Evolutionary conservation across 1,140 invertebrate genomes (phyloP).

Genomic region (Aphelenchoides avenae): DNA sequence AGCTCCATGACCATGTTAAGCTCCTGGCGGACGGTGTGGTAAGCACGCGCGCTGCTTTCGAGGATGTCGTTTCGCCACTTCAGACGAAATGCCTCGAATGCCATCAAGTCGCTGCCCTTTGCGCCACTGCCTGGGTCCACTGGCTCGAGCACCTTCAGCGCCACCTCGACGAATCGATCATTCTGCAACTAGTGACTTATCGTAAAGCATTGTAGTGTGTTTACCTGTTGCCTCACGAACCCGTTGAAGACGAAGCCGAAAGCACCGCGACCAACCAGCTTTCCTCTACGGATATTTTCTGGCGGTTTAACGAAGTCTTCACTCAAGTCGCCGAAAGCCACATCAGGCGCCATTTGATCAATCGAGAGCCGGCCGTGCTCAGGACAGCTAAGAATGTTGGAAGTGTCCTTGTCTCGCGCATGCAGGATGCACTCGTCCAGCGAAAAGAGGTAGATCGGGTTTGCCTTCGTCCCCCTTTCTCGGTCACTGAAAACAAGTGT

Average conservation of each 20-base stretch:
- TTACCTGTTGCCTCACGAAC: conserved; percentile 68
- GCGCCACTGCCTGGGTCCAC: conserved; percentile 69
- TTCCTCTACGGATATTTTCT: conserved; percentile 73
- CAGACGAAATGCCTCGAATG: conserved; percentile 69
- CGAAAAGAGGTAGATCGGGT: conserved; percentile 66
- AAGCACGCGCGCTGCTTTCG: conserved; percentile 86
- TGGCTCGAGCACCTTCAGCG: conserved; percentile 87
- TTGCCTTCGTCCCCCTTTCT: too few species aligned
- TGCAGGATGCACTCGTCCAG: conserved; percentile 91
- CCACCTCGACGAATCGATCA: conserved; percentile 67
- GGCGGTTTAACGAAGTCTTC: conserved; percentile 65
- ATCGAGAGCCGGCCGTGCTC: conserved; percentile 71
- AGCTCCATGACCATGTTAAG: conserved; percentile 79
- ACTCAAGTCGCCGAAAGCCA: conserved; percentile 78
- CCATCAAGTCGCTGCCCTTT: conserved; percentile 65
- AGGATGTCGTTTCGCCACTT: conserved; percentile 86
- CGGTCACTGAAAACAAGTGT: too few species aligned
- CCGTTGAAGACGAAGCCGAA: conserved; percentile 87
- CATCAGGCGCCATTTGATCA: conserved; percentile 75
- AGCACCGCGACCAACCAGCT: conserved; percentile 82
- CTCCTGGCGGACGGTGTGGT: conserved; percentile 88
- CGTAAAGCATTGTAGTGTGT: conserved; percentile 61
- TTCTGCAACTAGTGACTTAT: conserved; percentile 10
- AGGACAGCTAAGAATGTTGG: conserved; percentile 66
- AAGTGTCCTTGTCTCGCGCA: conserved; percentile 71